These are phyloP conservation scores for Harlomillsia oculata DNA, from an alignment of 1,140 invertebrate genomes.

Conservation along the genomic window DNA sequence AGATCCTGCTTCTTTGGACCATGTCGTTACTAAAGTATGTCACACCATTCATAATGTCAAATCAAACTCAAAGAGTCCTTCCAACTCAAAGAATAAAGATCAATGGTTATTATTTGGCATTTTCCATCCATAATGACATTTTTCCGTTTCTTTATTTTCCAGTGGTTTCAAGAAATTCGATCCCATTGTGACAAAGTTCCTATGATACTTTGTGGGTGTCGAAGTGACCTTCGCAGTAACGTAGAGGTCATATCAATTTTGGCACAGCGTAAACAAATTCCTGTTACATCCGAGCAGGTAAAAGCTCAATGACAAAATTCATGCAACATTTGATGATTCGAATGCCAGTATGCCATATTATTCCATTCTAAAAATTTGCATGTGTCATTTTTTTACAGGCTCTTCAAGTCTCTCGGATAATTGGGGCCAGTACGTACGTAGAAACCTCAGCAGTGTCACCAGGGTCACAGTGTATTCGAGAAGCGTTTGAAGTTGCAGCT, in stretches of 20 bases:
- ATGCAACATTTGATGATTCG: too few relatives aligned
- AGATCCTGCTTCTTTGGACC: conserved; percentile 56
- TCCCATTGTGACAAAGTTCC: conserved; percentile 54
- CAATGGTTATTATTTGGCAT: neutral
- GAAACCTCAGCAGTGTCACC: conserved; percentile 54
- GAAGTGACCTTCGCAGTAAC: conserved; percentile 48
- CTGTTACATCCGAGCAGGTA: conserved; percentile 50
- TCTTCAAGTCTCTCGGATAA: conserved; percentile 4
- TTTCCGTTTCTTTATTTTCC: conserved; percentile 25
- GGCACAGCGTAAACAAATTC: conserved; percentile 45
- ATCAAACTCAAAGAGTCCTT: conserved; percentile 2
- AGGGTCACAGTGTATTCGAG: conserved; percentile 47
- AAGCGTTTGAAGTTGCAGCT: conserved; percentile 56
- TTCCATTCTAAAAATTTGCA: too few relatives aligned
- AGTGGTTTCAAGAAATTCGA: conserved; percentile 58
- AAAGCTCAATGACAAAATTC: too few relatives aligned
- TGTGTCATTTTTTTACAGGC: conserved; percentile 7
- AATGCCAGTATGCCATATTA: too few relatives aligned
- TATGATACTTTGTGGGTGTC: conserved; percentile 55
- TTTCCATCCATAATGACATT: neutral
- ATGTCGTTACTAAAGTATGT: conserved; percentile 53
- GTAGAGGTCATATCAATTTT: conserved; percentile 46
- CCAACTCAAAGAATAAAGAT: neutral
- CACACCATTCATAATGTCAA: conserved; percentile 2
- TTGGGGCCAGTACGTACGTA: conserved; percentile 44